Evolutionary conservation across 2,797 vertebrate genomes (phyloP).

Genomic region (Hippopotamyrus pictus): DNA sequence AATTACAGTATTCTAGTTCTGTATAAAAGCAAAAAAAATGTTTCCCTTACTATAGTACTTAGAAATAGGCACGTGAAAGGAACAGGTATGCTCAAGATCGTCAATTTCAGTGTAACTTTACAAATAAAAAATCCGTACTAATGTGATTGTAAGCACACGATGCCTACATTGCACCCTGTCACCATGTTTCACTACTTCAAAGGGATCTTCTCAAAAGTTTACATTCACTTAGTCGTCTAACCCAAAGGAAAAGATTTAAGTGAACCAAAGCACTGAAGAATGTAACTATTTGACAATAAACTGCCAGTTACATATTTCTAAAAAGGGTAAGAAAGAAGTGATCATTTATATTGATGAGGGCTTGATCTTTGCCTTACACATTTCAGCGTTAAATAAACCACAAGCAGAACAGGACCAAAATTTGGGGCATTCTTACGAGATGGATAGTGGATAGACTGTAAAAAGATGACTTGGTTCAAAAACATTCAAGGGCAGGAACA

Average conservation of each 20-base stretch:
- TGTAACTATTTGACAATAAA: background rate
- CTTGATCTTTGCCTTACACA: background rate
- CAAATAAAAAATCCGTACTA: slow-evolving; percentile 37
- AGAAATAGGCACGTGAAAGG: slow-evolving; percentile 4
- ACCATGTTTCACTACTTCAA: slow-evolving; percentile 5
- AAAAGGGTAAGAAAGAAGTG: background rate
- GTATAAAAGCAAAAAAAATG: slow-evolving; percentile 18
- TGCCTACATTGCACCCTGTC: slow-evolving; percentile 42
- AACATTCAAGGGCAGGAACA: background rate
- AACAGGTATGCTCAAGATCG: slow-evolving; percentile 18
- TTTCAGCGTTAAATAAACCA: background rate
- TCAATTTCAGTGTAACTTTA: slow-evolving; percentile 39
- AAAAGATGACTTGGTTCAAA: background rate
- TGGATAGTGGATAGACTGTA: background rate
- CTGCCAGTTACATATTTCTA: background rate
- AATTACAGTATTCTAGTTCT: slow-evolving; percentile 26
- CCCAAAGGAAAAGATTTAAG: background rate
- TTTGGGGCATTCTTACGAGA: background rate
- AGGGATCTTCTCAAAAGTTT: slow-evolving; percentile 28
- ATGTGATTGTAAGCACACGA: slow-evolving; percentile 43
- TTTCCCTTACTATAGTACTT: slow-evolving; percentile 1
- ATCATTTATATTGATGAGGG: background rate
- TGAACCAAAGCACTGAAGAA: background rate
- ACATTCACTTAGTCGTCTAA: background rate
- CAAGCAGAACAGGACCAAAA: background rate